Percentiles rank a stretch among this genome's conserved stretches.
Conservation (phyloP, 2,113 vertebrate genomes). For the Odobenus rosmarus region DNA sequence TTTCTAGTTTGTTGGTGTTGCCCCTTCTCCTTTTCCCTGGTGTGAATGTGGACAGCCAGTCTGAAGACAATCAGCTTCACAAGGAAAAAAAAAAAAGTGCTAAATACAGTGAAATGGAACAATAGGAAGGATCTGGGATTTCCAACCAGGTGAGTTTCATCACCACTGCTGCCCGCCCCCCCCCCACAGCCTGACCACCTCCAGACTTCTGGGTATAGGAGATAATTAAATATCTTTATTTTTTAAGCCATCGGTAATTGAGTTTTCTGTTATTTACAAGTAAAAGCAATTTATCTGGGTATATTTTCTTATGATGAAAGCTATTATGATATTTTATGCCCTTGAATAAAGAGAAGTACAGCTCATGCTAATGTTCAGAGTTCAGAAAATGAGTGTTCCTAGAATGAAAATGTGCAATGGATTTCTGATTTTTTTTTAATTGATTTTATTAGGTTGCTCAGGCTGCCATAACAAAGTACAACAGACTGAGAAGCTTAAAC, state of each 20-base stretch:
- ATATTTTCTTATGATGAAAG: neutral
- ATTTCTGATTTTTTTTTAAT: neutral
- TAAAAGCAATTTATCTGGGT: slow-evolving; percentile 10
- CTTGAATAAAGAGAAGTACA: neutral
- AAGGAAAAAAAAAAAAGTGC: neutral
- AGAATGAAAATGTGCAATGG: neutral
- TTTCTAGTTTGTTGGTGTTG: neutral
- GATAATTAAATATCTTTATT: slow-evolving; percentile 31
- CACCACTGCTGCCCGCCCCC: neutral
- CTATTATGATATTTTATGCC: neutral
- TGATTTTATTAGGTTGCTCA: neutral
- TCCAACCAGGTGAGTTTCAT: neutral
- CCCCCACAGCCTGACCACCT: neutral
- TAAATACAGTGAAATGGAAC: neutral
- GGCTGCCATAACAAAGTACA: neutral
- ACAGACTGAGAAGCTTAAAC: neutral
- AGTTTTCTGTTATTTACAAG: slow-evolving; percentile 10
- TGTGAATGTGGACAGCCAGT: neutral
- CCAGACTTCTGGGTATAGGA: neutral
- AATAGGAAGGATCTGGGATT: neutral
- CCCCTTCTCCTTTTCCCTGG: neutral
- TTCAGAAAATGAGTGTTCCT: slow-evolving; percentile 1
- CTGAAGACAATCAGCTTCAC: neutral
- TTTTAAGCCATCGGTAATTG: slow-evolving; percentile 19
- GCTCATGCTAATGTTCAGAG: neutral